These are phyloP conservation scores for Ariopsis seemanni DNA, from an alignment of 2,113 vertebrate genomes.

Conservation along the genomic window DNA sequence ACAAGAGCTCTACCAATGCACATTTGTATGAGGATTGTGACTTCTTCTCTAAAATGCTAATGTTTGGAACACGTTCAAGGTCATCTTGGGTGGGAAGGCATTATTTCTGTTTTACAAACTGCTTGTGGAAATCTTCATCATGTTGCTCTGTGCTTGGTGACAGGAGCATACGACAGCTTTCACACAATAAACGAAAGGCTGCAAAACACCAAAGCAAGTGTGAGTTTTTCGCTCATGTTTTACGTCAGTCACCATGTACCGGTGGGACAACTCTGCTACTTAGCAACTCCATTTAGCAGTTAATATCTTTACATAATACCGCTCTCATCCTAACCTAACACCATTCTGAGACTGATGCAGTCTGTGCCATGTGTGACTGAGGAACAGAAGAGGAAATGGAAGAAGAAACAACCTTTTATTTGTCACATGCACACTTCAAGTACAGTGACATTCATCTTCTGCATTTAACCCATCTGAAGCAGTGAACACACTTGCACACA, in stretches of 20 bases:
- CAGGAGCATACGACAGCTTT: constrained; percentile 27
- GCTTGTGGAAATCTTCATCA: constrained; percentile 13
- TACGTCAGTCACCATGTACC: constrained; percentile 19
- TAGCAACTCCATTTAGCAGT: constrained; percentile 32
- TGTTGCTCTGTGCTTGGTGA: constrained; percentile 20
- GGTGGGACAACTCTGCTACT: constrained; percentile 15
- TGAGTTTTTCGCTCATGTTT: constrained; percentile 18
- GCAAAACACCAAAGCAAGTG: constrained; percentile 22
- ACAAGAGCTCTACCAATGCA: background rate
- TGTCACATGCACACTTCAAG: too few species aligned
- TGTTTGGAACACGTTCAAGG: background rate
- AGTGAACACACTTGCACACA: too few species aligned
- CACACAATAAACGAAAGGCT: constrained; percentile 15
- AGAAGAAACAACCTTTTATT: too few species aligned
- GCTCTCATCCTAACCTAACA: background rate
- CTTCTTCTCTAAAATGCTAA: background rate
- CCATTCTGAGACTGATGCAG: background rate
- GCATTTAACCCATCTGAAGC: too few species aligned
- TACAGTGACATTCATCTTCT: too few species aligned
- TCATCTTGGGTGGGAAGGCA: background rate
- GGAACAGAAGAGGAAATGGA: background rate
- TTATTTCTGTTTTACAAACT: constrained; percentile 4
- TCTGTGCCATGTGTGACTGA: background rate
- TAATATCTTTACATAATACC: constrained; percentile 15
- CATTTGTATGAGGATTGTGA: background rate